Evolutionary conservation across 2,797 vertebrate species (phyloP).

Genomic region (Iguana delicatissima): DNA sequence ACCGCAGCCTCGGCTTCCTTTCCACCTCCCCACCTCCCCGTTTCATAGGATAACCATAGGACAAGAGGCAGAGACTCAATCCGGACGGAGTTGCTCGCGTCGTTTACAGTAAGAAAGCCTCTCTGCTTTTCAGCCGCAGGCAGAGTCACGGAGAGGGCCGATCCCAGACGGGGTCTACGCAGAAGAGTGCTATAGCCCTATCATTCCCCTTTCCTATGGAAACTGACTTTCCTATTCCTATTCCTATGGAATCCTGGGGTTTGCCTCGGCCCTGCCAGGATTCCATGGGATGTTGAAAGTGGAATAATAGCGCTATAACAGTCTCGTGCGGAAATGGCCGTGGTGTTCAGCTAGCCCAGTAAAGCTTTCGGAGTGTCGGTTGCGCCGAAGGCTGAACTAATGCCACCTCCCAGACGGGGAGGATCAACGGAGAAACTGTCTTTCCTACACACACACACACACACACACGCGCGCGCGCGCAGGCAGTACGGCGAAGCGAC

Average conservation of each 20-base stretch:
- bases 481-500: not conserved
- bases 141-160: too few relatives aligned
- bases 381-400: not conserved
- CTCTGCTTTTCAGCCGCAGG: not conserved
- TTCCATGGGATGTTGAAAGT: too few relatives aligned
- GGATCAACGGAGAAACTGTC: not conserved
- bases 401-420: not conserved
- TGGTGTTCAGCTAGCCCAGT: not conserved
- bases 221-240: too few relatives aligned
- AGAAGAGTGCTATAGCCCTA: too few relatives aligned
- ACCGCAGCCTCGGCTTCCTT: too few relatives aligned
- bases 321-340: too few relatives aligned
- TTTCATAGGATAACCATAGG: not conserved
- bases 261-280: too few relatives aligned
- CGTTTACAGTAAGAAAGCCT: not conserved
- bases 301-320: too few relatives aligned
- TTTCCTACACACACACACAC: too few relatives aligned
- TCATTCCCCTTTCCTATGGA: too few relatives aligned
- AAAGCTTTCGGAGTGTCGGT: not conserved
- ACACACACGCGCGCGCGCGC: not conserved
- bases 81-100: not conserved
- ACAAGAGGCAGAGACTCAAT: not conserved
- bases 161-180: not conserved
- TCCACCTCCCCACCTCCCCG: not conserved
- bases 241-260: too few relatives aligned